Percentiles rank a stretch among this genome's conserved stretches.
Conservation (phyloP, 1,140 invertebrate genomes). For the Colletes latitarsis region DNA sequence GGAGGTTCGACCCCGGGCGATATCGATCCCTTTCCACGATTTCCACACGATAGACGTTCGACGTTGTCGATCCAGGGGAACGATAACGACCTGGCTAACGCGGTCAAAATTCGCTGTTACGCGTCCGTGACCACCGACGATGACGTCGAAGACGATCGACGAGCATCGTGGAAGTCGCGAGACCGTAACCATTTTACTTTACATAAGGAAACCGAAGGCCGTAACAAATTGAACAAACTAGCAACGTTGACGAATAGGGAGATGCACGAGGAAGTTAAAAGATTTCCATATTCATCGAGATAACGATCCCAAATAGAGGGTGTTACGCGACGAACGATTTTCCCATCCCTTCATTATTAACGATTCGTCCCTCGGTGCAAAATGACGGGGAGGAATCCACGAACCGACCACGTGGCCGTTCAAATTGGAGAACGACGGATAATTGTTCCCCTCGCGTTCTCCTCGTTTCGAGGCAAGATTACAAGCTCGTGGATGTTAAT, state of each 20-base stretch:
- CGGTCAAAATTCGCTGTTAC: constrained; percentile 29
- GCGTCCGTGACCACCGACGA: constrained; percentile 3
- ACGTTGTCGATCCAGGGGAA: neutral
- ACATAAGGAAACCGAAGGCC: too few species aligned
- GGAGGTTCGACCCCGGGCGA: neutral
- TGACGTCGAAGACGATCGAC: constrained; percentile 6
- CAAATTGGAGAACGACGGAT: neutral
- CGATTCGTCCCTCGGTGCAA: too few species aligned
- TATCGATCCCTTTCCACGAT: constrained; percentile 10
- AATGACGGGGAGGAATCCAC: too few species aligned
- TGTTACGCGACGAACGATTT: too few species aligned
- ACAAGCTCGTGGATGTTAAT: neutral
- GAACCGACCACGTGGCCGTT: too few species aligned
- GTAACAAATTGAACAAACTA: too few species aligned
- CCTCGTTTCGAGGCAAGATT: neutral
- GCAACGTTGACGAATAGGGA: too few species aligned
- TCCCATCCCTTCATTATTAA: too few species aligned
- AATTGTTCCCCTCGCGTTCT: constrained; percentile 8
- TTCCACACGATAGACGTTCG: constrained; percentile 19
- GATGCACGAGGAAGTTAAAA: too few species aligned
- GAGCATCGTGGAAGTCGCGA: neutral
- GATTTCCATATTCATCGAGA: too few species aligned
- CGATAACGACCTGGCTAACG: constrained; percentile 16
- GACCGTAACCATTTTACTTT: too few species aligned
- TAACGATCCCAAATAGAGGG: too few species aligned